Conservation (phyloP, 2,797 vertebrate genomes). For the Leucoraja ocellata region DNA sequence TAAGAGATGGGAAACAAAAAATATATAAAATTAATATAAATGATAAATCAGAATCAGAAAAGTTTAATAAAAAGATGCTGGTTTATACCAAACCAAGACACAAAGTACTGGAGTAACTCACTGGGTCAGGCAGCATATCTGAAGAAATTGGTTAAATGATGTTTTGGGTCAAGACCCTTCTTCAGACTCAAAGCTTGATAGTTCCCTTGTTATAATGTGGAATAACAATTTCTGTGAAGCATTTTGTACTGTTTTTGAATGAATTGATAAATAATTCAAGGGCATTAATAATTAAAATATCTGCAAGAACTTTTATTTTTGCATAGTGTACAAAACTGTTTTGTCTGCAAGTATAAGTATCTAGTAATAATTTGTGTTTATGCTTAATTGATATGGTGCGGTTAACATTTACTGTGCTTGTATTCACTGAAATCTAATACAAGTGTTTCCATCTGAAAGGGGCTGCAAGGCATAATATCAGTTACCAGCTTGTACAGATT, state of each 20-base stretch:
- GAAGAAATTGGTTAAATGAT: no score
- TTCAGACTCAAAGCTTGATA: no score
- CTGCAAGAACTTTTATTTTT: not conserved
- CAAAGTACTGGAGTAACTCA: no score
- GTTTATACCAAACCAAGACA: no score
- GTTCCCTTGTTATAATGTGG: not conserved
- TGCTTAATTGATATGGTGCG: not conserved
- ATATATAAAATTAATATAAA: not conserved
- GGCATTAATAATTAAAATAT: not conserved
- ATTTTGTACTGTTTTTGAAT: not conserved
- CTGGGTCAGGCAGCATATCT: no score
- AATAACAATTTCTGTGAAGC: not conserved
- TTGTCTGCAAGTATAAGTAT: not conserved
- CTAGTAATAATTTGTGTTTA: not conserved
- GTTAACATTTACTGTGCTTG: not conserved
- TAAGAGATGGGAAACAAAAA: not conserved
- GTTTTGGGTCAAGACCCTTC: no score
- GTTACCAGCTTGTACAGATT: not conserved
- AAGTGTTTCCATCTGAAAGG: slow-evolving; percentile 5
- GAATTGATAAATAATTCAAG: not conserved
- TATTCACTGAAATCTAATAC: slow-evolving; percentile 1
- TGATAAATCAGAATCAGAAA: not conserved
- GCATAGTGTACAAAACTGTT: not conserved
- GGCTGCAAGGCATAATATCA: not conserved
- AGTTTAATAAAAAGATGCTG: not conserved